These are phyloP conservation scores for Tenebrosternarchus preto DNA, from an alignment of 2,113 vertebrate species.

Conservation along the genomic window DNA sequence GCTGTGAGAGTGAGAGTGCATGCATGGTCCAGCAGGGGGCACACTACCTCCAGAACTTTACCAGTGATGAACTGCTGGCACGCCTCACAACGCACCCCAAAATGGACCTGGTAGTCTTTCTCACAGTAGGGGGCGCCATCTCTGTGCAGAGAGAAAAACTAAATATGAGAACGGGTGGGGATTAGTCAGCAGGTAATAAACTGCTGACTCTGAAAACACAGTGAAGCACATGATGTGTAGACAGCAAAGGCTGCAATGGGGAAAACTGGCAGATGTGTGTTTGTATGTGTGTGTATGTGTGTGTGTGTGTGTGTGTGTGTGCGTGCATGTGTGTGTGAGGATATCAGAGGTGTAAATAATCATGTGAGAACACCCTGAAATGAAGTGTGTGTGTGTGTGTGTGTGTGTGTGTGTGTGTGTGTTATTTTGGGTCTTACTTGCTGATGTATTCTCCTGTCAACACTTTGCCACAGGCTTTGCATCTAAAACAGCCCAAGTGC, in stretches of 20 bases:
- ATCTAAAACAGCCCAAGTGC: slow-evolving; percentile 98
- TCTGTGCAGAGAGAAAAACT: slow-evolving; percentile 66
- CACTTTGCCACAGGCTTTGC: slow-evolving; percentile 86
- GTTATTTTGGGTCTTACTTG: slow-evolving; percentile 80
- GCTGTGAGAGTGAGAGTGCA: not conserved
- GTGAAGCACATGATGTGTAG: too few relatives aligned
- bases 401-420: not conserved
- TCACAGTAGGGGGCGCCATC: slow-evolving; percentile 93
- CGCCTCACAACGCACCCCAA: slow-evolving; percentile 92
- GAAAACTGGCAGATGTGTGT: not conserved
- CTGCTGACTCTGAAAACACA: not conserved
- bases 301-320: too few relatives aligned
- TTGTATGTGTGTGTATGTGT: not conserved
- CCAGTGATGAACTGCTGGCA: slow-evolving; percentile 95
- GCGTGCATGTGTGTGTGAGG: too few relatives aligned
- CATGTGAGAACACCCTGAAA: too few relatives aligned
- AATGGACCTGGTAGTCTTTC: slow-evolving; percentile 92
- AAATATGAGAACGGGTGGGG: not conserved
- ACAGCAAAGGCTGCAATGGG: not conserved
- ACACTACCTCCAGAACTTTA: slow-evolving; percentile 91
- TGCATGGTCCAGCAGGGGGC: not conserved
- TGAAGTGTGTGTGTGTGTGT: not conserved
- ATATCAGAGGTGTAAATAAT: too few relatives aligned
- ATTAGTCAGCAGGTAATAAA: not conserved
- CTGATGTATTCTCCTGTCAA: slow-evolving; percentile 96